Evolutionary conservation across 2,888 invertebrate genomes (phyloP), one percentile per base, ranked within the genome.

Genomic region (Philaethria dido): DNA sequence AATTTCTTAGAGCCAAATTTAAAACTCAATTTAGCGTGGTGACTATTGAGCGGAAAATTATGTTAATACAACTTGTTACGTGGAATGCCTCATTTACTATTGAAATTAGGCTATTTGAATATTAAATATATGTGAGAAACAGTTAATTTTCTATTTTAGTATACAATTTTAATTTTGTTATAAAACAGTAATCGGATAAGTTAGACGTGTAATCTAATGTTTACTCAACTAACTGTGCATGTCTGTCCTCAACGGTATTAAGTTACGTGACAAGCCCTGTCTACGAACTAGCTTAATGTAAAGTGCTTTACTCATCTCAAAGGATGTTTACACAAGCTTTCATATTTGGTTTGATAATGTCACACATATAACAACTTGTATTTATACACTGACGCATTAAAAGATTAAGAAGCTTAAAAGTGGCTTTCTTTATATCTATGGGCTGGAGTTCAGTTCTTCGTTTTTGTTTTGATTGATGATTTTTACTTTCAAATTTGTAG

Each of bases 41-140:
- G 75, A 79, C 69, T 77, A 77, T 73, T 75, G 78, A 86, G 84
- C 83, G 84, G 81, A 86, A 87, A 87, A 86, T 88, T 88, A 88
- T 87, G 85, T 75, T 81, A 85, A 88, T 85, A 75, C 72, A 16
- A 8, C 42, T 47, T 25, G 63, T 66, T 66, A 62, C 62, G 44
- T 63, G 55, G 55, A 66, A 67, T 45, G 39, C 36, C 55, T 66
- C 55, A 54, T 54, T 64, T 64, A 36, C 36, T 48, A 66, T 66
- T 55, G 61, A 63, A 63, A 63, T 66, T 47, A 50, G 47, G 16
- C 47, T 62, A 36, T 64, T 64, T 54, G n/a, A 68, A 63, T 69
- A 63, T 60, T 69, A 61, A 66, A 61, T 6, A 39, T 50, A 69
- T 66, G 52, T 45, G 50, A 69, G 62, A 57, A 69, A 64, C 0